Percentiles rank a stretch among this genome's conserved stretches.
phyloP scores from a whole-genome alignment of 2,888 invertebrate genomes.

The Rapana venosa region DNA sequence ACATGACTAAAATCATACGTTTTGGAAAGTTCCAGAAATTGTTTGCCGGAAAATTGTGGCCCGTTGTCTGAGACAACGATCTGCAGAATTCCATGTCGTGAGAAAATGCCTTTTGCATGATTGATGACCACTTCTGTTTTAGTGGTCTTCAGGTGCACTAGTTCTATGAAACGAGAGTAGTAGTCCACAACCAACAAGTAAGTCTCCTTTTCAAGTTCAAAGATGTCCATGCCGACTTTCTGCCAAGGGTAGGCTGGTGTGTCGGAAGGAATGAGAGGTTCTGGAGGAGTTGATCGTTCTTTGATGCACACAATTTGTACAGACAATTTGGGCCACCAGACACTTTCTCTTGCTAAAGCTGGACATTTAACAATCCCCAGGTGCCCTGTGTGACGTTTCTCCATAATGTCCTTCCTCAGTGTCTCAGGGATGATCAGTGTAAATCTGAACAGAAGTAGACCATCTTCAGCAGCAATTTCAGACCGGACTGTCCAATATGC shows the following conservation, averaged over 20 bases:
- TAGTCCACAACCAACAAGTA: slow-evolving; percentile 27
- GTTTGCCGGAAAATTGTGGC: slow-evolving; percentile 10
- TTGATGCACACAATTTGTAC: slow-evolving; percentile 23
- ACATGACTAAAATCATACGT: slow-evolving; percentile 21
- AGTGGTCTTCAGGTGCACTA: not conserved
- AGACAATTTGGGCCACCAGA: slow-evolving; percentile 24
- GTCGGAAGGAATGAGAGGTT: slow-evolving; percentile 9
- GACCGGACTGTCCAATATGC: not conserved
- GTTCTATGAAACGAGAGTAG: slow-evolving; percentile 29
- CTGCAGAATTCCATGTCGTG: not conserved
- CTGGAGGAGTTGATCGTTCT: not conserved
- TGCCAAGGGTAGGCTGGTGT: slow-evolving; percentile 14
- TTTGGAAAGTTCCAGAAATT: slow-evolving; percentile 6
- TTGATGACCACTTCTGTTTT: not conserved
- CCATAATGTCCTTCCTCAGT: slow-evolving; percentile 23
- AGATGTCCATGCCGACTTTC: slow-evolving; percentile 11
- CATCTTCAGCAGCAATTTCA: slow-evolving; percentile 1
- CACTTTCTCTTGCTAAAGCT: slow-evolving; percentile 8
- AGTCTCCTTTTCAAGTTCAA: not conserved
- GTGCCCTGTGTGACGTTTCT: slow-evolving; percentile 25
- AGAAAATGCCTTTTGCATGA: not conserved
- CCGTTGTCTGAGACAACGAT: slow-evolving; percentile 31
- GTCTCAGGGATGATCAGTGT: slow-evolving; percentile 36
- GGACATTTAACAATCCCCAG: slow-evolving; percentile 37
- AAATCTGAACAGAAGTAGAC: not conserved